phyloP scores from a whole-genome alignment of 2,113 vertebrate genomes.

The Mus spicilegus region DNA sequence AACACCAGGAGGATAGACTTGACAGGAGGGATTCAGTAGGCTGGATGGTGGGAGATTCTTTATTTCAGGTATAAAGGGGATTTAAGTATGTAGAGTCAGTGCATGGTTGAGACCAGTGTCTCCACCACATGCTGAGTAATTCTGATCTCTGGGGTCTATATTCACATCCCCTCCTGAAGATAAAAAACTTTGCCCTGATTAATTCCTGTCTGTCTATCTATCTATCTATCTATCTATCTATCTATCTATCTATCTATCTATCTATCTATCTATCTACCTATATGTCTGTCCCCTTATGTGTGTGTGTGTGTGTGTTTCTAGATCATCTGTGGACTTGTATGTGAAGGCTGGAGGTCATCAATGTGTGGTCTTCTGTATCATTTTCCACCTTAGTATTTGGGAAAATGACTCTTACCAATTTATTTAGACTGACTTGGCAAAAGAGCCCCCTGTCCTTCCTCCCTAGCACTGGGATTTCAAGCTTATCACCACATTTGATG shows the following conservation, averaged over 20 bases:
- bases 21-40: neutral
- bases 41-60: neutral
- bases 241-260: too few species aligned
- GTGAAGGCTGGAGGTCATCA: neutral
- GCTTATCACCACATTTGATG: neutral
- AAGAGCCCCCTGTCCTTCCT: neutral
- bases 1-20: neutral
- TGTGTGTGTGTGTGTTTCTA: neutral
- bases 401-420: neutral
- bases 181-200: too few species aligned
- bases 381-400: neutral
- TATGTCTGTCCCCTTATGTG: too few species aligned
- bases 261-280: too few species aligned
- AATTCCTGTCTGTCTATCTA: fast-evolving
- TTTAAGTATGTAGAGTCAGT: neutral
- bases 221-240: too few species aligned
- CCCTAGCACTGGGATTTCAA: neutral
- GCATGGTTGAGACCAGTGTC: neutral
- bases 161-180: too few species aligned
- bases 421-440: neutral
- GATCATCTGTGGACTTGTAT: neutral
- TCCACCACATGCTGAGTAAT: too few species aligned
- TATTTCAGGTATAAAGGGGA: neutral
- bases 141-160: too few species aligned
- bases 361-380: neutral